Evolutionary conservation across 2,888 invertebrate species (phyloP).

Genomic region (Mythimna albipuncta): DNA sequence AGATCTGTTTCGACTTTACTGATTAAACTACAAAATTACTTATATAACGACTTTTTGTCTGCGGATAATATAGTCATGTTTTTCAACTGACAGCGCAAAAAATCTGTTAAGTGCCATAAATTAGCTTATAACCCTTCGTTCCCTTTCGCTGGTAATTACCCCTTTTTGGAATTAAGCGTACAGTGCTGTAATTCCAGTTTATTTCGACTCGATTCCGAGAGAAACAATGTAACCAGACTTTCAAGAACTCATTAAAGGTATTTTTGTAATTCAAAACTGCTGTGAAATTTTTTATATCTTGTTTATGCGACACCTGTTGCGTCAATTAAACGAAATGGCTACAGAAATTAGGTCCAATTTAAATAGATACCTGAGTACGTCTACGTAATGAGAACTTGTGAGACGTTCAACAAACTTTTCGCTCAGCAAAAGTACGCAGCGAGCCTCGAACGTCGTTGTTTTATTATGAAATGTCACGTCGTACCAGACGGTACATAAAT

Average conservation of each 20-base stretch:
- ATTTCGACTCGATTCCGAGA: neutral
- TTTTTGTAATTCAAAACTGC: slow-evolving; percentile 10
- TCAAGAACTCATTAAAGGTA: slow-evolving; percentile 1
- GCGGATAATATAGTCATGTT: slow-evolving; percentile 2
- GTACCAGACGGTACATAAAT: slow-evolving; percentile 89
- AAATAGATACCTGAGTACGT: slow-evolving; percentile 59
- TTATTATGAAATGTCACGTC: slow-evolving; percentile 88
- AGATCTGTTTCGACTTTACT: neutral
- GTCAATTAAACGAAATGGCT: slow-evolving; percentile 44
- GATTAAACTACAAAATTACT: slow-evolving; percentile 11
- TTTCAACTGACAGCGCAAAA: neutral
- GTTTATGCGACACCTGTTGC: slow-evolving; percentile 42
- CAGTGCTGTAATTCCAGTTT: slow-evolving; percentile 1
- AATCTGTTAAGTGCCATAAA: neutral
- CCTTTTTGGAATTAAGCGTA: neutral
- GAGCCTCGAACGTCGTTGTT: slow-evolving; percentile 78
- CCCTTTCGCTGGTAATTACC: neutral
- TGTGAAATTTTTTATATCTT: slow-evolving; percentile 5
- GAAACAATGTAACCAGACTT: neutral
- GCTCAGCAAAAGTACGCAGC: slow-evolving; percentile 74
- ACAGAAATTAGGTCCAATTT: slow-evolving; percentile 52
- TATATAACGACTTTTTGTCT: neutral
- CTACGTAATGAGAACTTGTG: slow-evolving; percentile 70
- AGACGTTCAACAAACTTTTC: slow-evolving; percentile 85
- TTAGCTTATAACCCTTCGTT: slow-evolving; percentile 6